Evolutionary conservation across 2,888 invertebrate species (phyloP).

Genomic region (Tribolium freemani): DNA sequence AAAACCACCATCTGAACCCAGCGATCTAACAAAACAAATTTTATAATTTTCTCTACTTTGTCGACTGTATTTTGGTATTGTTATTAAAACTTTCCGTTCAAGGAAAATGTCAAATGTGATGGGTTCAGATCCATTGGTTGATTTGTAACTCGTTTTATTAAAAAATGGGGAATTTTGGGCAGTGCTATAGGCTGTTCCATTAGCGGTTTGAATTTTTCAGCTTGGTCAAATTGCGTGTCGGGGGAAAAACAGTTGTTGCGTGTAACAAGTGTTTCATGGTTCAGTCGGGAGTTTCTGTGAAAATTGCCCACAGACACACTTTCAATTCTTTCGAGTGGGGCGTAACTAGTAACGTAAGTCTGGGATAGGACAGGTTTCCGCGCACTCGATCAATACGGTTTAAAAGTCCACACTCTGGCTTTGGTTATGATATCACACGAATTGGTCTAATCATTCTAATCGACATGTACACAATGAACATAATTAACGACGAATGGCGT

Average conservation of each 20-base stretch:
- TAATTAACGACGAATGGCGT: slow-evolving; percentile 16
- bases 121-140: too few relatives aligned
- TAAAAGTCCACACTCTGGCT: slow-evolving; percentile 34
- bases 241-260: slow-evolving; percentile 23
- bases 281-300: slow-evolving; percentile 11
- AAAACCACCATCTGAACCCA: too few relatives aligned
- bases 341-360: slow-evolving; percentile 44
- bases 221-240: slow-evolving; percentile 7
- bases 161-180: too few relatives aligned
- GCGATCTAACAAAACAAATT: too few relatives aligned
- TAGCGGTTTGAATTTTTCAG: not conserved
- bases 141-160: too few relatives aligned
- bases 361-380: slow-evolving; percentile 38
- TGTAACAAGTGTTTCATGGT: slow-evolving; percentile 8
- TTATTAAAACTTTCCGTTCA: too few relatives aligned
- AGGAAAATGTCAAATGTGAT: too few relatives aligned
- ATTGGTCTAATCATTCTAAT: slow-evolving; percentile 26
- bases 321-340: slow-evolving; percentile 35
- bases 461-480: slow-evolving; percentile 25
- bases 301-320: slow-evolving; percentile 33
- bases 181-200: not conserved
- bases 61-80: too few relatives aligned
- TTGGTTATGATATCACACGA: slow-evolving; percentile 30
- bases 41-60: too few relatives aligned
- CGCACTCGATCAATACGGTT: slow-evolving; percentile 44